Conservation (phyloP, 2,888 invertebrate species). For the Caenorhabditis sp. region DNA sequence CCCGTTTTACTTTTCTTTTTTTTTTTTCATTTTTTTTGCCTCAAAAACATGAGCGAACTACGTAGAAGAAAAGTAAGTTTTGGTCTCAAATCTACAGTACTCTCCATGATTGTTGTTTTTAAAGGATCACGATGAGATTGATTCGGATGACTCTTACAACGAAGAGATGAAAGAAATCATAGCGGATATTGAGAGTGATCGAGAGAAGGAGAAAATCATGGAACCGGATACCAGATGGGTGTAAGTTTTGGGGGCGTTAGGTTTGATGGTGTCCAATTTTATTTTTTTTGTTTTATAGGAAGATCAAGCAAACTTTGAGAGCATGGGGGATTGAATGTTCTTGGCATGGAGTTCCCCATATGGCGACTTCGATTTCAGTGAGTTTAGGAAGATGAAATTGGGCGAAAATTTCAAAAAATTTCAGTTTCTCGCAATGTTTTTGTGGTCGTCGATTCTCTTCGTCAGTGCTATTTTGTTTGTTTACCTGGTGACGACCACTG, state of each 20-base stretch:
- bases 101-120: no score
- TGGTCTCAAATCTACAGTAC: no score
- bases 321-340: constrained; percentile 35
- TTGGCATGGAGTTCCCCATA: constrained; percentile 40
- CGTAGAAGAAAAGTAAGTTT: no score
- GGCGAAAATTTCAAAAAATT: constrained; percentile 4
- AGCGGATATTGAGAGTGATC: constrained; percentile 32
- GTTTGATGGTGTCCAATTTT: no score
- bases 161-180: constrained; percentile 34
- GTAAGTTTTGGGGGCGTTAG: constrained; percentile 15
- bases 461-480: constrained; percentile 33
- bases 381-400: neutral
- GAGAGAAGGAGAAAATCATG: constrained; percentile 13
- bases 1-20: no score
- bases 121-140: constrained; percentile 6
- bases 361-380: constrained; percentile 24
- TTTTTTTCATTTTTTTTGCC: no score
- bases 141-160: constrained; percentile 12
- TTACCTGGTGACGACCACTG: constrained; percentile 28
- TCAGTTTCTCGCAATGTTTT: constrained; percentile 23
- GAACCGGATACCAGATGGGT: constrained; percentile 22
- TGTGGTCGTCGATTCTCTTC: constrained; percentile 22
- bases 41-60: no score
- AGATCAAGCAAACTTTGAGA: constrained; percentile 26
- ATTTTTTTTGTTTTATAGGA: constrained; percentile 8